Conservation (phyloP, 2,888 invertebrate species). For the Crepidodera aurea region DNA sequence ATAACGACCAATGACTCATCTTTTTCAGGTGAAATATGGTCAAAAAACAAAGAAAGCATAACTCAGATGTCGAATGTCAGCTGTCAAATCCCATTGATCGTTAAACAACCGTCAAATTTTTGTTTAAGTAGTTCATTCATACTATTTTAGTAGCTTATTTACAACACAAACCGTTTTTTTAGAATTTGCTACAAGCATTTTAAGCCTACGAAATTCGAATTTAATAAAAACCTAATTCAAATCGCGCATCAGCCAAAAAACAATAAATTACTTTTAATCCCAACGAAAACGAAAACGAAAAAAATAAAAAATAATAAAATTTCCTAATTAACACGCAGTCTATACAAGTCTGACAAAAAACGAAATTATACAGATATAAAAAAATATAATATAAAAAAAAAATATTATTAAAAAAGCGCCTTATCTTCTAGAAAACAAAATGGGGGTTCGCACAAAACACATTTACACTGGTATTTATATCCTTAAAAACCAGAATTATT, state of each 20-base stretch:
- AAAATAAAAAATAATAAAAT: too few species aligned
- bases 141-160: too few species aligned
- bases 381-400: conserved; percentile 43
- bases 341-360: conserved; percentile 40
- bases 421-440: conserved; percentile 4
- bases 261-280: conserved; percentile 21
- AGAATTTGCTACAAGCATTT: background rate
- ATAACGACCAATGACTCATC: too few species aligned
- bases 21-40: too few species aligned
- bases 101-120: too few species aligned
- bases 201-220: conserved; percentile 14
- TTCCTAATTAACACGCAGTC: conserved; percentile 43
- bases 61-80: too few species aligned
- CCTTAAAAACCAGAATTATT: conserved; percentile 41
- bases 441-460: conserved; percentile 44
- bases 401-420: conserved; percentile 32
- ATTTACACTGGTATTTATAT: conserved; percentile 45
- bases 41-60: too few species aligned
- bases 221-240: background rate
- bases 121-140: too few species aligned
- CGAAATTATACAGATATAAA: conserved; percentile 36
- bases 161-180: too few species aligned
- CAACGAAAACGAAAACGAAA: conserved; percentile 13
- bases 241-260: conserved; percentile 8
- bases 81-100: too few species aligned